A percentile compares a stretch with the other conserved stretches of the same genome.
Conservation (phyloP, 2,113 vertebrate species). For the Lepisosteus osseus region DNA sequence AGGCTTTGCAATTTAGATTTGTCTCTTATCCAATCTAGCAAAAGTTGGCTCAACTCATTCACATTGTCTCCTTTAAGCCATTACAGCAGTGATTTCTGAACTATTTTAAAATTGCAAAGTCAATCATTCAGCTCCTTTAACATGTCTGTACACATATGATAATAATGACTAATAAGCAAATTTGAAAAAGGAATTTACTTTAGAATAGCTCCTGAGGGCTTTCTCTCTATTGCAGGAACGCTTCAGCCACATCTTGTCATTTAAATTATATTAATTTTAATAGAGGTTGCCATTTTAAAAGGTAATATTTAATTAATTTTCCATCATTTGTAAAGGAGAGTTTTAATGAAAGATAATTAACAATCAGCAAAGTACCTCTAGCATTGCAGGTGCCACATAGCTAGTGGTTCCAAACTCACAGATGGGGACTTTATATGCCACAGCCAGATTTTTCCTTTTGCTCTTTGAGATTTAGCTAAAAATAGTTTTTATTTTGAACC, state of each 20-base stretch:
- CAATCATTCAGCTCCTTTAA: slow-evolving; percentile 12
- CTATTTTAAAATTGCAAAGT: slow-evolving; percentile 23
- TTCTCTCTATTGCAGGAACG: slow-evolving; percentile 11
- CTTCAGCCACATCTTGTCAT: slow-evolving; percentile 24
- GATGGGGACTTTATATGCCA: neutral
- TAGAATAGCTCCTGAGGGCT: slow-evolving; percentile 32
- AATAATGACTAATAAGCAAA: slow-evolving; percentile 32
- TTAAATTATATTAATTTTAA: slow-evolving; percentile 33
- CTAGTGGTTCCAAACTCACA: slow-evolving; percentile 15
- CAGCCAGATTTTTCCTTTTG: neutral
- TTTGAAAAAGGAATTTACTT: slow-evolving; percentile 36
- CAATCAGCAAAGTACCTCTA: slow-evolving; percentile 16
- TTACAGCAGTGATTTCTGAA: slow-evolving; percentile 19
- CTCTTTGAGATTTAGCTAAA: too few relatives aligned
- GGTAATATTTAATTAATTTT: slow-evolving; percentile 41
- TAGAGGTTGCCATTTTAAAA: slow-evolving; percentile 30
- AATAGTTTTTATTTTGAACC: too few relatives aligned
- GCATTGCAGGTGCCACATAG: slow-evolving; percentile 24
- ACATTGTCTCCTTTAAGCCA: slow-evolving; percentile 20
- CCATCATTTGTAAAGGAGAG: slow-evolving; percentile 27
- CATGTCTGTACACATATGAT: slow-evolving; percentile 28
- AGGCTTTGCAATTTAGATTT: too few relatives aligned
- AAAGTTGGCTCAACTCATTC: slow-evolving; percentile 18
- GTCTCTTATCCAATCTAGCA: neutral
- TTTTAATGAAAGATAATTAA: slow-evolving; percentile 34